phyloP scores from a whole-genome alignment of 37 sponge, comb jelly and placozoan species.

The Cliona cf. orientalis region DNA sequence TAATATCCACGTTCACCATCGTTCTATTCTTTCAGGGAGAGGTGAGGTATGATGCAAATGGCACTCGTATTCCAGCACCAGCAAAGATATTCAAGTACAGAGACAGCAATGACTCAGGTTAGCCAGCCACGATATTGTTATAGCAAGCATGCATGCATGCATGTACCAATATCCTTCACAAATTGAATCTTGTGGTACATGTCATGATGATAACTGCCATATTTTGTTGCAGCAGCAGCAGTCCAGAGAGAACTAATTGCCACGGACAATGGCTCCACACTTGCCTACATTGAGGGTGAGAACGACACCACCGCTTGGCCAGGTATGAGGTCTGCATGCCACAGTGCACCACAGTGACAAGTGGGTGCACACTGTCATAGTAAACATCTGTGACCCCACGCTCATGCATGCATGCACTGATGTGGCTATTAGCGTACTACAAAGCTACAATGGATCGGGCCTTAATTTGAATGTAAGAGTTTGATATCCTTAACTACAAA shows the following conservation, averaged over 20 bases:
- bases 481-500: too few species aligned
- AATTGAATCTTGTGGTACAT: too few species aligned
- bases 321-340: slow-evolving; percentile 15
- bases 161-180: too few species aligned
- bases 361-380: too few species aligned
- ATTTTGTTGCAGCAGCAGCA: not conserved
- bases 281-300: slow-evolving; percentile 21
- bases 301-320: slow-evolving; percentile 35
- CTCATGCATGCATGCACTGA: too few species aligned
- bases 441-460: too few species aligned
- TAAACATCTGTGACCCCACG: too few species aligned
- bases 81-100: slow-evolving; percentile 48
- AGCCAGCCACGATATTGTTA: too few species aligned
- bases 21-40: slow-evolving; percentile 22
- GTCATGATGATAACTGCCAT: not conserved
- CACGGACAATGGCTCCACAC: not conserved
- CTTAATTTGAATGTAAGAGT: too few species aligned
- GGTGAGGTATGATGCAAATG: slow-evolving; percentile 46
- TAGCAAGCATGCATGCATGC: too few species aligned
- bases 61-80: slow-evolving; percentile 11
- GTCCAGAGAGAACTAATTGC: slow-evolving; percentile 11
- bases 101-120: not conserved
- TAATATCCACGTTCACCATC: not conserved
- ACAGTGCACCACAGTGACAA: too few species aligned
- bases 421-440: too few species aligned